Evolutionary conservation across 2,797 vertebrate genomes (phyloP).

Genomic region (Atherinosoma microstoma): DNA sequence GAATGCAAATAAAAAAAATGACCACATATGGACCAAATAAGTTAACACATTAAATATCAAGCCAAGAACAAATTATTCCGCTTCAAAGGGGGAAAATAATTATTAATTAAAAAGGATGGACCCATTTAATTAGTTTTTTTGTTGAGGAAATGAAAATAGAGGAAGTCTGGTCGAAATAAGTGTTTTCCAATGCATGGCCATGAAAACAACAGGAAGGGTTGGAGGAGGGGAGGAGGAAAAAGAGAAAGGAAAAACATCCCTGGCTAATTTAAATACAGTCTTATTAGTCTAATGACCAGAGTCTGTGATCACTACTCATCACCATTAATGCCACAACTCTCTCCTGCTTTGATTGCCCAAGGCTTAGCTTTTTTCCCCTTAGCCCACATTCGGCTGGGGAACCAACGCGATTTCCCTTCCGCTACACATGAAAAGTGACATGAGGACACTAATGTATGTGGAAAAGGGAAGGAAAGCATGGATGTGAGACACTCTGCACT

Average conservation of each 20-base stretch:
- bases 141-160: slow-evolving; percentile 64
- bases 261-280: slow-evolving; percentile 94
- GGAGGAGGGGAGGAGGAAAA: slow-evolving; percentile 45
- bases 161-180: slow-evolving; percentile 57
- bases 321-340: slow-evolving; percentile 91
- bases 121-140: slow-evolving; percentile 78
- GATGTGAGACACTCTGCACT: slow-evolving; percentile 76
- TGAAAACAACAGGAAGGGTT: slow-evolving; percentile 65
- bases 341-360: slow-evolving; percentile 86
- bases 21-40: slow-evolving; percentile 35
- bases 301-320: slow-evolving; percentile 97
- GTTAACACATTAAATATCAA: slow-evolving; percentile 36
- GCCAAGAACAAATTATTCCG: slow-evolving; percentile 67
- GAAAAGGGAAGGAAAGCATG: slow-evolving; percentile 77
- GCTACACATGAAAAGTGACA: slow-evolving; percentile 84
- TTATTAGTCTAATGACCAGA: slow-evolving; percentile 99
- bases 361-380: slow-evolving; percentile 84
- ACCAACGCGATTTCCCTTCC: slow-evolving; percentile 77
- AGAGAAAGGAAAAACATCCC: slow-evolving; percentile 62
- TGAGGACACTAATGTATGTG: slow-evolving; percentile 83
- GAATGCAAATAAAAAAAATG: slow-evolving; percentile 23
- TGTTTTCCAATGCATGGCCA: slow-evolving; percentile 68
- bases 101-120: slow-evolving; percentile 77
- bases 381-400: slow-evolving; percentile 74
- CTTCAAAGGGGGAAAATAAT: slow-evolving; percentile 82